Evolutionary conservation across 2,113 vertebrate species (phyloP).

Genomic region (Oryzias curvinotus): DNA sequence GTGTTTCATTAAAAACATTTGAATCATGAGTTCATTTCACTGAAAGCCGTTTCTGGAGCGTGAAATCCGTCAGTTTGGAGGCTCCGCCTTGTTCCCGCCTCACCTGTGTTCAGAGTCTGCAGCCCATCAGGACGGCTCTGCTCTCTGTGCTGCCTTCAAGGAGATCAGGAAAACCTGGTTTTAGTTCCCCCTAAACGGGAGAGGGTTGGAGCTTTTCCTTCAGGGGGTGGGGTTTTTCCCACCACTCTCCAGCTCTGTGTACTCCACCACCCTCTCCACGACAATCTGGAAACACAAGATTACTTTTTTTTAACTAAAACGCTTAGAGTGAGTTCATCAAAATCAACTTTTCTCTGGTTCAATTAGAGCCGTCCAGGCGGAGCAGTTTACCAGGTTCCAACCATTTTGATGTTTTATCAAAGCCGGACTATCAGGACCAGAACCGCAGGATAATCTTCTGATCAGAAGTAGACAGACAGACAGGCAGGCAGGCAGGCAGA

Average conservation of each 20-base stretch:
- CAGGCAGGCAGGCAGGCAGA: too few relatives aligned
- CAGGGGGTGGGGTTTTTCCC: conserved; percentile 73
- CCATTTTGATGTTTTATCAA: background rate
- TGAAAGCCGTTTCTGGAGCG: too few relatives aligned
- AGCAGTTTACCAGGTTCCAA: too few relatives aligned
- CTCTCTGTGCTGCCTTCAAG: background rate
- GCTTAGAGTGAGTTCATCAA: background rate
- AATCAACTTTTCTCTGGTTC: background rate
- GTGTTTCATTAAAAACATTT: too few relatives aligned
- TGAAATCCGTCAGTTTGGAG: too few relatives aligned
- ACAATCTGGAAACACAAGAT: conserved; percentile 82
- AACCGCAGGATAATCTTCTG: background rate
- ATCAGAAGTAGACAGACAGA: background rate
- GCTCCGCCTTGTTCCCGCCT: background rate
- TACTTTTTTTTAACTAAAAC: background rate
- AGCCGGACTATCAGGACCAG: background rate
- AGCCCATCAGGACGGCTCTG: background rate
- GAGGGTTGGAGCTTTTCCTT: too few relatives aligned
- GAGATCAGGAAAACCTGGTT: background rate
- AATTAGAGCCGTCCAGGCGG: too few relatives aligned
- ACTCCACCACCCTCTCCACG: conserved; percentile 92
- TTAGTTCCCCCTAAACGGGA: rapidly evolving
- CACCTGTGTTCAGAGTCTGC: background rate
- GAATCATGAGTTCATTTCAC: too few relatives aligned
- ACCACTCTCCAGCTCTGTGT: conserved; percentile 91